Base-by-base conservation (phyloP, 2,888 invertebrate species). In the Strigamia maritima region DNA sequence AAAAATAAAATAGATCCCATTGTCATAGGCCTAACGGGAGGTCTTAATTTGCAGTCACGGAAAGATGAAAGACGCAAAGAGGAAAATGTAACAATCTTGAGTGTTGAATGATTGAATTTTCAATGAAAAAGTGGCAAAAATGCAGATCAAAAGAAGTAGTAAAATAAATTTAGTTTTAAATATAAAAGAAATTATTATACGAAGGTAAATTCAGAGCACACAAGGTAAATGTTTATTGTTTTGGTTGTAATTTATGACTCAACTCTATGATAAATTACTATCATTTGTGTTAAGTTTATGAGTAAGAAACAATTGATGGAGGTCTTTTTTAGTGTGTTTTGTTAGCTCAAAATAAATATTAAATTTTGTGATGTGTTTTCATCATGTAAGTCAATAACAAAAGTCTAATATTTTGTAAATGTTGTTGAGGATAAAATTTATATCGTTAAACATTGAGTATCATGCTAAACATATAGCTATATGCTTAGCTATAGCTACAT, bases 271-370 rank as follows among this genome's bases (percentile, higher is more conserved):
- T 26, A 65, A 65, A 65, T 65, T 24, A 65, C 65, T 65, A 28
- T 65, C 24, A 65, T 65, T 65, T 65, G 65, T 24, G 65, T 65
- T 28, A 65, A 65, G 65, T 65, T 65, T 65, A 65, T 26, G 65
- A 65, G 65, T 65, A 19, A 49, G 6, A 49, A 49, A 49, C 49
- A 49, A 49, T 49, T 49, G 49, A 49, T 49, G 49, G 10, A 49
- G n/a, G 14, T n/a, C 6, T n/a, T 16, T 49, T 49, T 49, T 49
- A 49, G n/a, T 49, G 49, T 49, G n/a, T 4, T 65, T 65, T 65
- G 65, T 65, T 65, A 1, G 65, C 24, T 65, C 65, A 28, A 65
- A 65, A 65, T 49, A 19, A 14, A 19, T 49, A 49, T 49, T 44
- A 44, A 14, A 44, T 44, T 44, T 38, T 44, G 2, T 44, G 40